A percentile compares a stretch with the other conserved stretches of the same genome.
phyloP scores from a whole-genome alignment of 2,888 invertebrate genomes.

The Watsonalla binaria region DNA sequence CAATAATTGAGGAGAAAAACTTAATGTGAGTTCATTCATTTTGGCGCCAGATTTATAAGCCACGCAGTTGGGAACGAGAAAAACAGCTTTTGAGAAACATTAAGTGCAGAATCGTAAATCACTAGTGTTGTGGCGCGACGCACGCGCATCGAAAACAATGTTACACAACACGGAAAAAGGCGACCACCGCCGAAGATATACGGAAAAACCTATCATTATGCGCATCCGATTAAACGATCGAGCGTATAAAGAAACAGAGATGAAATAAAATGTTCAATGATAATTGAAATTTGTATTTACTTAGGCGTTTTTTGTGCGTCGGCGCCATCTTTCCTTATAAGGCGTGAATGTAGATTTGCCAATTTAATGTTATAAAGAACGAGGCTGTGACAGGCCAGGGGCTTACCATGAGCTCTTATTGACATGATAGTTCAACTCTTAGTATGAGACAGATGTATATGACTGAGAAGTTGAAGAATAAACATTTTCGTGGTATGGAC shows the following conservation, averaged over 20 bases:
- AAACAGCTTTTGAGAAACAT: slow-evolving; percentile 61
- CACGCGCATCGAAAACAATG: slow-evolving; percentile 58
- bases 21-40: slow-evolving; percentile 62
- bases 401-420: too few species aligned
- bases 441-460: too few species aligned
- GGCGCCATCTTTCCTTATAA: slow-evolving; percentile 61
- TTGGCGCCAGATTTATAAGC: slow-evolving; percentile 73
- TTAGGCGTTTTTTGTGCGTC: slow-evolving; percentile 60
- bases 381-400: slow-evolving; percentile 39
- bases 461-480: too few species aligned
- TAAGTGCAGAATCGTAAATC: slow-evolving; percentile 65
- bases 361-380: slow-evolving; percentile 63
- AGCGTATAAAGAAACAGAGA: slow-evolving; percentile 60
- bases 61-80: slow-evolving; percentile 59
- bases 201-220: slow-evolving; percentile 72
- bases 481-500: too few species aligned
- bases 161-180: slow-evolving; percentile 65
- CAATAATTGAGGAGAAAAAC: slow-evolving; percentile 53
- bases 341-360: slow-evolving; percentile 64
- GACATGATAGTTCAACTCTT: too few species aligned
- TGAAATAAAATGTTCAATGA: slow-evolving; percentile 69
- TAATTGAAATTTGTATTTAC: slow-evolving; percentile 76
- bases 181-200: slow-evolving; percentile 59
- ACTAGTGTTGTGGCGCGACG: slow-evolving; percentile 40
- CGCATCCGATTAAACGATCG: slow-evolving; percentile 67